Conservation (phyloP, 2,797 vertebrate genomes). For the Chiloscyllium punctatum region DNA sequence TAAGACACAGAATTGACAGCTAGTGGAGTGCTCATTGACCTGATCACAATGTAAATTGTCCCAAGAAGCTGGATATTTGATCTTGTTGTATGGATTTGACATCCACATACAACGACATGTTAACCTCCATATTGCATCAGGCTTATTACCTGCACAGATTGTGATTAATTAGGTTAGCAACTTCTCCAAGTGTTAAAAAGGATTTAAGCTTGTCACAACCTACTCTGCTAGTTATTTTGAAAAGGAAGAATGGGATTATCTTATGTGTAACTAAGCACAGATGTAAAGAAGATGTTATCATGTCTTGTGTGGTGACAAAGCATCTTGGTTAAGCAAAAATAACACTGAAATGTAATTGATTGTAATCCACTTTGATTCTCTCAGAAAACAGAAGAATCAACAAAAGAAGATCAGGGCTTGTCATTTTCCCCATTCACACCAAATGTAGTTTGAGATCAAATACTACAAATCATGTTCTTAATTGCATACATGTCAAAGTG, state of each 20-base stretch:
- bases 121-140: no score
- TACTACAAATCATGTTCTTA: not conserved
- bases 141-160: not conserved
- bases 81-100: not conserved
- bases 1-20: not conserved
- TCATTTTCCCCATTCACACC: not conserved
- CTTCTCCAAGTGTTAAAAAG: not conserved
- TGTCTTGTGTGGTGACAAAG: not conserved
- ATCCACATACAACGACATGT: not conserved
- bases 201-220: not conserved
- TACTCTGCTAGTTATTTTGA: not conserved
- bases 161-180: not conserved
- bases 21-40: not conserved
- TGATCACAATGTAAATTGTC: not conserved
- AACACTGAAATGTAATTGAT: not conserved
- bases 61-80: not conserved
- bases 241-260: not conserved
- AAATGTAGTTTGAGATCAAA: not conserved
- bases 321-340: not conserved
- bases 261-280: not conserved
- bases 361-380: not conserved
- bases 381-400: not conserved
- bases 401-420: not conserved
- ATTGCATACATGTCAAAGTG: not conserved
- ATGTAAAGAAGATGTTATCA: not conserved